Conservation (phyloP, 2,888 invertebrate genomes). For the Lampropteryx suffumata region DNA sequence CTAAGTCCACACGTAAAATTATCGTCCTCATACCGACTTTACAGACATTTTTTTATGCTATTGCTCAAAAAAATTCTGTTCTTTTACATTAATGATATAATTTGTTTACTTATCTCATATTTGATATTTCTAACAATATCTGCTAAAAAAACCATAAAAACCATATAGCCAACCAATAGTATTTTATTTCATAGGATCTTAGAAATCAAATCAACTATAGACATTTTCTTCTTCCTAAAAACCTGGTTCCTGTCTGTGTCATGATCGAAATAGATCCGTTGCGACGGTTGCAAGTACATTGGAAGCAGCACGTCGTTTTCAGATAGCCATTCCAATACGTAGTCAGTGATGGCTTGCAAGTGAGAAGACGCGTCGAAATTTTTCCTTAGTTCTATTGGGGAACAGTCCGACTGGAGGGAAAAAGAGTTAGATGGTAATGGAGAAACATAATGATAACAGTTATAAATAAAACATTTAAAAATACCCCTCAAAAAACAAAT, state of each 20-base stretch:
- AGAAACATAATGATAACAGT: too few species aligned
- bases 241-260: conserved; percentile 46
- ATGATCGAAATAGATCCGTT: conserved; percentile 36
- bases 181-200: conserved; percentile 35
- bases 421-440: neutral
- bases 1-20: too few species aligned
- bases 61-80: too few species aligned
- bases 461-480: too few species aligned
- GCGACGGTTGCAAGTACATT: conserved; percentile 61
- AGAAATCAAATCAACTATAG: conserved; percentile 40
- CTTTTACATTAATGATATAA: too few species aligned
- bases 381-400: conserved; percentile 44
- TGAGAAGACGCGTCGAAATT: conserved; percentile 61
- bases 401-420: conserved; percentile 38
- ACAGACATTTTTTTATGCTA: too few species aligned
- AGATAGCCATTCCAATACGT: conserved; percentile 66
- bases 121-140: too few species aligned
- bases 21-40: too few species aligned
- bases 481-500: too few species aligned
- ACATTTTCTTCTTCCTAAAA: conserved; percentile 41
- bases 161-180: neutral
- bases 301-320: conserved; percentile 61
- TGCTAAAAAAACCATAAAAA: neutral
- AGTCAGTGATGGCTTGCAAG: conserved; percentile 61
- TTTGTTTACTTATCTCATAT: too few species aligned